Conservation (phyloP, 2,888 invertebrate genomes). For the Xanthorhoe designata region DNA sequence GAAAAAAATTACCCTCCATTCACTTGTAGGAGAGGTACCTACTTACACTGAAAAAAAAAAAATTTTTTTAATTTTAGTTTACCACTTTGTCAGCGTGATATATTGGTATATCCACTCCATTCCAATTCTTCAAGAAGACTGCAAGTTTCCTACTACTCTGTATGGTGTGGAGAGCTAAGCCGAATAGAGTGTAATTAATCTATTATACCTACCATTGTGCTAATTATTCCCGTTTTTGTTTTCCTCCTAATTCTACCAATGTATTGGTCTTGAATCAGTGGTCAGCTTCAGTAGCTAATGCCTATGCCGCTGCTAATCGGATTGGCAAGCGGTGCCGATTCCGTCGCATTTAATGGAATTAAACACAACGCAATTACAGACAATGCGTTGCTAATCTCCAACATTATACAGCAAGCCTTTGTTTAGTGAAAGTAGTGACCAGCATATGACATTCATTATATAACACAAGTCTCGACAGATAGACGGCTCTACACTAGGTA, state of each 20-base stretch:
- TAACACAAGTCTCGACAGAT: not conserved
- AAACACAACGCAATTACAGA: conserved; percentile 72
- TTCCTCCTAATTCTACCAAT: not conserved
- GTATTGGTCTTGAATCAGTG: not conserved
- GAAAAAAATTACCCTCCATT: too few relatives aligned
- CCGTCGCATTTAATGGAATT: conserved; percentile 64
- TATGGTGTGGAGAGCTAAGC: too few relatives aligned
- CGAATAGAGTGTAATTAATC: not conserved
- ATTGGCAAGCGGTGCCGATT: conserved; percentile 57
- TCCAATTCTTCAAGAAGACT: too few relatives aligned
- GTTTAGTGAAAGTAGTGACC: not conserved
- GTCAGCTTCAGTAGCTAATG: conserved; percentile 39
- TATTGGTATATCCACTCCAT: too few relatives aligned
- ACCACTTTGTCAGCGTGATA: too few relatives aligned
- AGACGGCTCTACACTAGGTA: too few relatives aligned
- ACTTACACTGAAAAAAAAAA: too few relatives aligned
- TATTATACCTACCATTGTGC: too few relatives aligned
- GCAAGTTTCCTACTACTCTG: too few relatives aligned
- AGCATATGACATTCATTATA: not conserved
- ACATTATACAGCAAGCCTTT: conserved; percentile 19
- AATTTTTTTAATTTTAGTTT: too few relatives aligned
- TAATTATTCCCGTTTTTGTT: not conserved
- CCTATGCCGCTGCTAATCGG: conserved; percentile 61
- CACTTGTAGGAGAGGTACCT: too few relatives aligned
- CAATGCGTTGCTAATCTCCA: conserved; percentile 48